Conservation (phyloP, 2,113 vertebrate species). For the Chauna torquata region DNA sequence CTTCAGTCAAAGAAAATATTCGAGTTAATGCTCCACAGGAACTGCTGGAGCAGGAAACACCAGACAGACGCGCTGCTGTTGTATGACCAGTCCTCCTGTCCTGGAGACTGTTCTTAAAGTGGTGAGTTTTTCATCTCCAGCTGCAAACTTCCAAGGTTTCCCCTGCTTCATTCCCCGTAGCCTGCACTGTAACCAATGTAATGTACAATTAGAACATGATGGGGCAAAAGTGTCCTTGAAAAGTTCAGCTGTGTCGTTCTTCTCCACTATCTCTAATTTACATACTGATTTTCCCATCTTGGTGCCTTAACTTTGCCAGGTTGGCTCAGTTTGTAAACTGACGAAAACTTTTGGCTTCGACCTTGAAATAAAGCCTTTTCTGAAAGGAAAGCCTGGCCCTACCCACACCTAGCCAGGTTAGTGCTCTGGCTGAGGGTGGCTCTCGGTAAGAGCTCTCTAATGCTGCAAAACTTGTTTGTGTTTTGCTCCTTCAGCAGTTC, state of each 20-base stretch:
- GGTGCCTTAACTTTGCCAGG: rapidly evolving
- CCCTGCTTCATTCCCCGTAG: background rate
- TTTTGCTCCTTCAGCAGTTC: slow-evolving; percentile 15
- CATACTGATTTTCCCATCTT: background rate
- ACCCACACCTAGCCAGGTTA: rapidly evolving
- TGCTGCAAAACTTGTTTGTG: slow-evolving; percentile 26
- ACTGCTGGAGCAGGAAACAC: background rate
- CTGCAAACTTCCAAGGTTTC: background rate
- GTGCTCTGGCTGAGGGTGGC: background rate
- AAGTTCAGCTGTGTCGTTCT: background rate
- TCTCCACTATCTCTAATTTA: background rate
- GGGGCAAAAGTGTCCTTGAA: background rate
- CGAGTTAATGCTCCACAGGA: background rate
- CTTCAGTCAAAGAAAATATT: background rate
- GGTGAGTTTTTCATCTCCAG: background rate
- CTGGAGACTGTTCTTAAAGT: background rate
- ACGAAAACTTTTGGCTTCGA: background rate
- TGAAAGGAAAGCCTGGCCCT: background rate
- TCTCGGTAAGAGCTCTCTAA: background rate
- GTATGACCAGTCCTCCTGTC: background rate
- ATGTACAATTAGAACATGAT: rapidly evolving
- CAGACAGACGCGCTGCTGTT: background rate
- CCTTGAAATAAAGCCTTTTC: background rate
- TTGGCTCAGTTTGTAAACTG: background rate
- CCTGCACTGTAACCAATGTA: background rate